phyloP scores from a whole-genome alignment of 2,797 vertebrate genomes.

The Emys orbicularis region DNA sequence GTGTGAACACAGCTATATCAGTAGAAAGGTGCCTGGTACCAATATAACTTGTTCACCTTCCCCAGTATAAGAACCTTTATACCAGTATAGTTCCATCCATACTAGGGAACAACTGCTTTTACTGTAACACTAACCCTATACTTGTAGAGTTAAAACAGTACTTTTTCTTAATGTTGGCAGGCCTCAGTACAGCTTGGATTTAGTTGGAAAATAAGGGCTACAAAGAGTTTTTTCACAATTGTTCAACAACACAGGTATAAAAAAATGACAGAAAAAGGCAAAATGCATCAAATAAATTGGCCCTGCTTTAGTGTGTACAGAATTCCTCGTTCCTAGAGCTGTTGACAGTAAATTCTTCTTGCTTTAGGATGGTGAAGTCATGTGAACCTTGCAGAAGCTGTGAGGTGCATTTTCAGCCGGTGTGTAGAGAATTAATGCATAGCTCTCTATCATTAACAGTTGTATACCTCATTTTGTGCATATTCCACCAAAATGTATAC shows the following conservation, averaged over 20 bases:
- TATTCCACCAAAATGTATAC: neutral
- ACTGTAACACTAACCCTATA: neutral
- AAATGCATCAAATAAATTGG: neutral
- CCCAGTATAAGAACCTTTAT: fast-evolving
- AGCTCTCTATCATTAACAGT: neutral
- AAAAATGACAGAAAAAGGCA: neutral
- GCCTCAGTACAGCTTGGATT: neutral
- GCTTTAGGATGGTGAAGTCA: neutral
- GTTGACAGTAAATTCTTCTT: neutral
- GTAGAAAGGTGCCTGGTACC: neutral
- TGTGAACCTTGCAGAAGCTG: neutral
- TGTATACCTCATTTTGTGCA: neutral
- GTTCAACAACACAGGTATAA: neutral
- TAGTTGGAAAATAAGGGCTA: neutral
- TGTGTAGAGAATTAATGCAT: neutral
- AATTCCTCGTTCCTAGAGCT: neutral
- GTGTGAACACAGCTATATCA: neutral
- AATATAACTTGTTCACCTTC: neutral
- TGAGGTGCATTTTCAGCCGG: neutral
- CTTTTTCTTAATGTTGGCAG: fast-evolving
- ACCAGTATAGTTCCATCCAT: neutral
- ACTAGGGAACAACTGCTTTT: neutral
- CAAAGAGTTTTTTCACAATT: neutral
- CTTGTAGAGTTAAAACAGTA: neutral
- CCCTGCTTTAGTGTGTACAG: neutral